Percentiles rank a stretch among this genome's conserved stretches.
These are phyloP conservation scores for Psilopsiagon aurifrons DNA, from an alignment of 2,113 vertebrate genomes.

Conservation along the genomic window DNA sequence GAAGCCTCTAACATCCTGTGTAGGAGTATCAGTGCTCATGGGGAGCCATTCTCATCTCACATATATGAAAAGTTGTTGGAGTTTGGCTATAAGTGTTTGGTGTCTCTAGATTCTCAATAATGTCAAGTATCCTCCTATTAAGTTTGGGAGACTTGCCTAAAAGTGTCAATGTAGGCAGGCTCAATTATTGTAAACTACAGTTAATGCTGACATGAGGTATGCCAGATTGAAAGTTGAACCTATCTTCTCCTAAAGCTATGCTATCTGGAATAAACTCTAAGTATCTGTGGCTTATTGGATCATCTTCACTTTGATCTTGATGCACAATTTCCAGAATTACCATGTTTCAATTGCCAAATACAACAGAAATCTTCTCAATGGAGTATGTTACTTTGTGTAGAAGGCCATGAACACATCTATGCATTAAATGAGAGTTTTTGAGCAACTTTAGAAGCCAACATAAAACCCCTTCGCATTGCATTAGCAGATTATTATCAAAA, in stretches of 20 bases:
- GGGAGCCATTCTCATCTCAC: neutral
- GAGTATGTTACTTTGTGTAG: neutral
- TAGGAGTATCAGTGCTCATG: neutral
- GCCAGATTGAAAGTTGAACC: neutral
- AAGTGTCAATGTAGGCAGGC: neutral
- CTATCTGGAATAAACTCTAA: neutral
- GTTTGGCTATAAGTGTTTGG: neutral
- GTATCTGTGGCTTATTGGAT: neutral
- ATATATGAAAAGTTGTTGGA: neutral
- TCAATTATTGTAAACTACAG: neutral
- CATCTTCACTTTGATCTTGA: neutral
- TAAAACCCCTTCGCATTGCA: neutral
- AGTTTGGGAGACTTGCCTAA: neutral
- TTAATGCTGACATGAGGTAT: neutral
- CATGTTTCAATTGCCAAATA: neutral
- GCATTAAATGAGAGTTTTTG: neutral
- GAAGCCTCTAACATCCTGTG: accelerated
- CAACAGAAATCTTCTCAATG: neutral
- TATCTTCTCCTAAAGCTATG: neutral
- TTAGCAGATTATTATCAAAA: neutral
- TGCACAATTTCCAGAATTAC: neutral
- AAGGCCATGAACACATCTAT: neutral
- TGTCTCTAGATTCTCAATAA: neutral
- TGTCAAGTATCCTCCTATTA: neutral
- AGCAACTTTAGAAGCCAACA: neutral